These are phyloP conservation scores for Drosophila neotestacea DNA, from an alignment of 2,888 invertebrate species.

Conservation along the genomic window DNA sequence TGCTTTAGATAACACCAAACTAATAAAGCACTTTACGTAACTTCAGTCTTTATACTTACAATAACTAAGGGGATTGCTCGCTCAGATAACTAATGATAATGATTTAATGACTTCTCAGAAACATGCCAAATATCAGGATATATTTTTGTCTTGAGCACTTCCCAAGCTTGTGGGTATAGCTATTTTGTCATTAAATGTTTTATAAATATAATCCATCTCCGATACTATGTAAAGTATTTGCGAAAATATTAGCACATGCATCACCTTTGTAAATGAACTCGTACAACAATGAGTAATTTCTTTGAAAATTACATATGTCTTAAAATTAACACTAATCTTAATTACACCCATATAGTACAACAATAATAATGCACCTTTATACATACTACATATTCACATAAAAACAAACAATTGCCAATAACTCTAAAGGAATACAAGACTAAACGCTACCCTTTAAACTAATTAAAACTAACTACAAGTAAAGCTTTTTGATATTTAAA, in stretches of 20 bases:
- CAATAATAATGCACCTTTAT: conserved; percentile 10
- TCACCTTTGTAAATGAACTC: no score
- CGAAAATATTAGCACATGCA: no score
- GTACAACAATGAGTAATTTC: conserved; percentile 5
- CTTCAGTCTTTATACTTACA: neutral
- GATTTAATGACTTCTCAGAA: no score
- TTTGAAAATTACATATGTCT: neutral
- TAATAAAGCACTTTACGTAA: neutral
- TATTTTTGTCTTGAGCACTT: no score
- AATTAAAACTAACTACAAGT: neutral
- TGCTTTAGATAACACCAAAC: neutral
- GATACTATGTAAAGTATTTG: no score
- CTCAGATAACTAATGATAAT: no score
- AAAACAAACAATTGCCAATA: neutral
- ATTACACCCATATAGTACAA: conserved; percentile 1
- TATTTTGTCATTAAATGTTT: no score
- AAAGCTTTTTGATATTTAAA: neutral
- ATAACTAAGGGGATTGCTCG: no score
- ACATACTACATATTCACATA: conserved; percentile 6
- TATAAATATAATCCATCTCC: no score
- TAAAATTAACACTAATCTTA: conserved; percentile 25
- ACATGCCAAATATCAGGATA: no score
- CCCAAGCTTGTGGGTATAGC: no score
- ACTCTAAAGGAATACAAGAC: neutral
- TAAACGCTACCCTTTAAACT: neutral